Conservation (phyloP, 2,797 vertebrate genomes). For the Delichon dasypus region DNA sequence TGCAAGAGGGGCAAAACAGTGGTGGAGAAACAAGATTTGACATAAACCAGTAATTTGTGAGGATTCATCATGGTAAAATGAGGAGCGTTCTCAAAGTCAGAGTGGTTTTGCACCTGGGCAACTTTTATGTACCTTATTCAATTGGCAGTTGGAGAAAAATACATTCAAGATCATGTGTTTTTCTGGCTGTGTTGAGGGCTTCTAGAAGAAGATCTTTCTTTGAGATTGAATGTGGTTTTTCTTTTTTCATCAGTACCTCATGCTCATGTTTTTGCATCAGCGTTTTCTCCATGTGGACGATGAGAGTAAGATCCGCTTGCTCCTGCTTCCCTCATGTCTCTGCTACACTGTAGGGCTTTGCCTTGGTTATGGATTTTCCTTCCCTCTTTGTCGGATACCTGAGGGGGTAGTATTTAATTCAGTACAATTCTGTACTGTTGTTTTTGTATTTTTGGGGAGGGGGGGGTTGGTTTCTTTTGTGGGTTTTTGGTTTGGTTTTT, state of each 20-base stretch:
- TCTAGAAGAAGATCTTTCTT: not conserved
- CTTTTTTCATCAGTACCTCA: not conserved
- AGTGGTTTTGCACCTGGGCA: not conserved
- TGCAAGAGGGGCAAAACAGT: not conserved
- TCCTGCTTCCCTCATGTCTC: not conserved
- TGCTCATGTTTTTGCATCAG: not conserved
- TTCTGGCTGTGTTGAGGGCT: not conserved
- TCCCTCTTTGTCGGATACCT: not conserved
- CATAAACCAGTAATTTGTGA: not conserved
- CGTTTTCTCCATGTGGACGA: not conserved
- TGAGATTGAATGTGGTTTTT: not conserved
- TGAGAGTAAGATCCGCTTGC: not conserved
- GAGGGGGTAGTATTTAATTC: not conserved
- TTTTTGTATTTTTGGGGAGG: too few relatives aligned
- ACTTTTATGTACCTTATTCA: not conserved
- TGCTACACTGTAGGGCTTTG: not conserved
- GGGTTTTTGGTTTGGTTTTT: not conserved
- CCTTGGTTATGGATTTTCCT: not conserved
- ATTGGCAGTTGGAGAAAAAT: not conserved
- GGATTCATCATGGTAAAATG: constrained; percentile 9
- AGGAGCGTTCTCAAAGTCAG: not conserved
- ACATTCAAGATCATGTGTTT: not conserved
- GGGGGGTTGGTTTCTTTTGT: too few relatives aligned
- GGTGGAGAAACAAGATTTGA: not conserved
- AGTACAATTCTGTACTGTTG: not conserved